Conservation (phyloP, 2,888 invertebrate species). For the Oasisia sp. region DNA sequence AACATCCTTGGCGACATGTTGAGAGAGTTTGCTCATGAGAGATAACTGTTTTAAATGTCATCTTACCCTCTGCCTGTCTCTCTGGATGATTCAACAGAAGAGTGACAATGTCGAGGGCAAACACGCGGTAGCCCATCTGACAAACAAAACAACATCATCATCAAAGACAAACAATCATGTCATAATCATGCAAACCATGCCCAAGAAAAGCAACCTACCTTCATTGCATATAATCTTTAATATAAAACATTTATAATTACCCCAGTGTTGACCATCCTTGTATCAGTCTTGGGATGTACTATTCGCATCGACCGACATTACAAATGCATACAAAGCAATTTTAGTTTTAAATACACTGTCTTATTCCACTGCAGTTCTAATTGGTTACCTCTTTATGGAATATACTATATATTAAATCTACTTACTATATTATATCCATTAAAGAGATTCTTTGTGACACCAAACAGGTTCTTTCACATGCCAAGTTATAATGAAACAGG, state of each 20-base stretch:
- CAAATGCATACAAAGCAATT: neutral
- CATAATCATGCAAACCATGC: neutral
- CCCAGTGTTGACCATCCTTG: too few relatives aligned
- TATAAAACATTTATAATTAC: too few relatives aligned
- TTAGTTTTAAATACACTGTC: neutral
- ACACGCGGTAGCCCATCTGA: conserved; percentile 64
- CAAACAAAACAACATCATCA: conserved; percentile 23
- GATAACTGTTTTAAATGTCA: neutral
- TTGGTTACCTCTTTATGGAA: neutral
- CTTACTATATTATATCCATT: neutral
- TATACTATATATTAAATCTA: neutral
- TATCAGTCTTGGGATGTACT: too few relatives aligned
- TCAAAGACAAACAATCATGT: too few relatives aligned
- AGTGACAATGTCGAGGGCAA: conserved; percentile 69
- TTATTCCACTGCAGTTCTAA: neutral
- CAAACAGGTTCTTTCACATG: too few relatives aligned
- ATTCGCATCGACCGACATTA: too few relatives aligned
- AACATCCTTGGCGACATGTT: neutral
- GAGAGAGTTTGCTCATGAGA: neutral
- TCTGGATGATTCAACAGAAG: conserved; percentile 62
- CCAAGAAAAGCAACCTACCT: neutral
- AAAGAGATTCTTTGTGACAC: too few relatives aligned
- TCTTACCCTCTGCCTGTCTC: conserved; percentile 34
- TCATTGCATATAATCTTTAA: neutral
- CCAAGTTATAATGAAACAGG: neutral